A percentile compares a stretch with the other conserved stretches of the same genome.
Evolutionary conservation across 2,113 vertebrate genomes (phyloP).

Genomic region (Campylomormyrus tamandua): DNA sequence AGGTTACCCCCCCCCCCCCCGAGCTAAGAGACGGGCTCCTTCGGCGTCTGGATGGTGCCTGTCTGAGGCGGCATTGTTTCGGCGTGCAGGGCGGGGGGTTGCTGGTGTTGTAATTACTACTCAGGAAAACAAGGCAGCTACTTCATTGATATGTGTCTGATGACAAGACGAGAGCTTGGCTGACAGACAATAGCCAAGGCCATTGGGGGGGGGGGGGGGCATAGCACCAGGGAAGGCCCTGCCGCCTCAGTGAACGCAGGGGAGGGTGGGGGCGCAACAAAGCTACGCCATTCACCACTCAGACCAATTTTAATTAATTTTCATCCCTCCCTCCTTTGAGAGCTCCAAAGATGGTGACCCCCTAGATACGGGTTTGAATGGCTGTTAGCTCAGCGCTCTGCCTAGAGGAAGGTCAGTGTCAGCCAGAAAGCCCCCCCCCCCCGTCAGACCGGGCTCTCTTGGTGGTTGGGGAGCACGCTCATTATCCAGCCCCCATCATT

Average conservation of each 20-base stretch:
- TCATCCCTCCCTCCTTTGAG: constrained; percentile 78
- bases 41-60: constrained; percentile 55
- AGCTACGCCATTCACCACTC: constrained; percentile 76
- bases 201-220: constrained; percentile 70
- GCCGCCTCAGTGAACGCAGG: constrained; percentile 74
- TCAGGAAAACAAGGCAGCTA: constrained; percentile 74
- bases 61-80: constrained; percentile 79
- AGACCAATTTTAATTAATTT: constrained; percentile 99
- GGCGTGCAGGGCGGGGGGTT: constrained; percentile 68
- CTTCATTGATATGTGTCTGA: constrained; percentile 92
- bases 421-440: constrained; percentile 36
- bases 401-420: constrained; percentile 57
- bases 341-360: constrained; percentile 57
- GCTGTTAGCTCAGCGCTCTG: constrained; percentile 45
- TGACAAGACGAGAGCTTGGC: constrained; percentile 69
- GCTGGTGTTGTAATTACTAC: constrained; percentile 99
- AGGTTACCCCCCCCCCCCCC: not conserved
- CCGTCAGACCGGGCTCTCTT: constrained; percentile 30
- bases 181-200: constrained; percentile 87
- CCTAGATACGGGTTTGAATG: constrained; percentile 54
- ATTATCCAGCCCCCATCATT: constrained; percentile 40
- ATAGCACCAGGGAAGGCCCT: constrained; percentile 67
- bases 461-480: constrained; percentile 36
- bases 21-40: not conserved
- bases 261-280: constrained; percentile 63